Percentiles rank a stretch among this genome's conserved stretches.
phyloP scores from a whole-genome alignment of 1,140 invertebrate species.

The Drosophila oshimai region DNA sequence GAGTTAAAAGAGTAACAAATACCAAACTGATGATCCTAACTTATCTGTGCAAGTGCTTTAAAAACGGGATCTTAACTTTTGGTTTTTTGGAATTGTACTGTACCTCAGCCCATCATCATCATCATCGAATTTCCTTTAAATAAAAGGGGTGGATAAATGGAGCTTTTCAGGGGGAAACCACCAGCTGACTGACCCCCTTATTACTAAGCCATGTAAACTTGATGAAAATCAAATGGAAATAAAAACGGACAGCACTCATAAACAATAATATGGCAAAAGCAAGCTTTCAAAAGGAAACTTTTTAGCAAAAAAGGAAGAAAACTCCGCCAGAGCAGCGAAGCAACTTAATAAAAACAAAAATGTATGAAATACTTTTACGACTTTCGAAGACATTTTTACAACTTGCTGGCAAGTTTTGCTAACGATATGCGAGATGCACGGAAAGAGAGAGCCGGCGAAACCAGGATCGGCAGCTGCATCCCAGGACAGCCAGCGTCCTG shows the following conservation, averaged over 20 bases:
- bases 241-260: slow-evolving; percentile 75
- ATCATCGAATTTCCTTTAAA: slow-evolving; percentile 20
- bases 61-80: no score
- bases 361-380: slow-evolving; percentile 82
- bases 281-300: slow-evolving; percentile 49
- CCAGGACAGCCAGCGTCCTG: slow-evolving; percentile 34
- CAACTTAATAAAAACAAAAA: slow-evolving; percentile 80
- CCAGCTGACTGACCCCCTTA: slow-evolving; percentile 42
- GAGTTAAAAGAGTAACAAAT: no score
- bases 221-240: slow-evolving; percentile 81
- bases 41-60: no score
- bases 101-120: not conserved
- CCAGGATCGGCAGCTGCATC: slow-evolving; percentile 18
- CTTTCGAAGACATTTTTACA: slow-evolving; percentile 82
- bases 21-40: no score
- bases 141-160: not conserved
- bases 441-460: slow-evolving; percentile 3
- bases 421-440: slow-evolving; percentile 78
- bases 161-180: not conserved
- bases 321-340: slow-evolving; percentile 1
- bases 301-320: slow-evolving; percentile 14
- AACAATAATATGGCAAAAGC: slow-evolving; percentile 69
- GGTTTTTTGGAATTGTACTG: not conserved
- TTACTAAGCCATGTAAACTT: slow-evolving; percentile 75
- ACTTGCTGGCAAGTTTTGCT: slow-evolving; percentile 74